Evolutionary conservation across 2,797 vertebrate species (phyloP).

Genomic region (Syngnathus acus): DNA sequence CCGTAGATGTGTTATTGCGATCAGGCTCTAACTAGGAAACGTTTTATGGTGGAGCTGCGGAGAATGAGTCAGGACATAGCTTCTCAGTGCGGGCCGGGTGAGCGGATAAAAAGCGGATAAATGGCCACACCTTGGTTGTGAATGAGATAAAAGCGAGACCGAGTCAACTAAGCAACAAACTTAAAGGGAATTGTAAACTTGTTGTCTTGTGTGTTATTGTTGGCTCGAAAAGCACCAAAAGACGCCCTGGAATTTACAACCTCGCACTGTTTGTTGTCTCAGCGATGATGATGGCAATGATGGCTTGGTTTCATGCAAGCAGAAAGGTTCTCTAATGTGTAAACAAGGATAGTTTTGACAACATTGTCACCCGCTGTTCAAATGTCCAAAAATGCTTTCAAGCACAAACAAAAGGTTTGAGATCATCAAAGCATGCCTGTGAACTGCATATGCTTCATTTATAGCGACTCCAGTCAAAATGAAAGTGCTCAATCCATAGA

Average conservation of each 20-base stretch:
- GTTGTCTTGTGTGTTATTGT: constrained; percentile 16
- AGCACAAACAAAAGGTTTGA: too few species aligned
- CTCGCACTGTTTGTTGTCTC: constrained; percentile 1
- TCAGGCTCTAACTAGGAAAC: constrained; percentile 18
- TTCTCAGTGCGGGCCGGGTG: constrained; percentile 16
- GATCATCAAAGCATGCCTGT: too few species aligned
- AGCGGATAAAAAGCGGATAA: constrained; percentile 46
- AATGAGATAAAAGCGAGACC: constrained; percentile 50
- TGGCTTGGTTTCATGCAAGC: constrained; percentile 5
- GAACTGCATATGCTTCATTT: too few species aligned
- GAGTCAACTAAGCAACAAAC: constrained; percentile 23
- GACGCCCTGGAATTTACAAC: constrained; percentile 6
- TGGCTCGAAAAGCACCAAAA: constrained; percentile 1
- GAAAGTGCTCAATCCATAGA: too few species aligned
- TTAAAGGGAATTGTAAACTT: constrained; percentile 10
- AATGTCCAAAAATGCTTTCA: too few species aligned
- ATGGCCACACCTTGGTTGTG: constrained; percentile 68
- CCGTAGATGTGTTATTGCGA: neutral
- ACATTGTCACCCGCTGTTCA: too few species aligned
- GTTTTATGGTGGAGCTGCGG: constrained; percentile 10
- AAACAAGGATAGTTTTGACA: too few species aligned
- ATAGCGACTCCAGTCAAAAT: too few species aligned
- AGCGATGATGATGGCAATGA: neutral
- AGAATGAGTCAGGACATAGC: constrained; percentile 10
- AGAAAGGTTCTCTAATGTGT: neutral